phyloP scores from a whole-genome alignment of 37 sponge, comb jelly and placozoan genomes.

The Ianthella basta region DNA sequence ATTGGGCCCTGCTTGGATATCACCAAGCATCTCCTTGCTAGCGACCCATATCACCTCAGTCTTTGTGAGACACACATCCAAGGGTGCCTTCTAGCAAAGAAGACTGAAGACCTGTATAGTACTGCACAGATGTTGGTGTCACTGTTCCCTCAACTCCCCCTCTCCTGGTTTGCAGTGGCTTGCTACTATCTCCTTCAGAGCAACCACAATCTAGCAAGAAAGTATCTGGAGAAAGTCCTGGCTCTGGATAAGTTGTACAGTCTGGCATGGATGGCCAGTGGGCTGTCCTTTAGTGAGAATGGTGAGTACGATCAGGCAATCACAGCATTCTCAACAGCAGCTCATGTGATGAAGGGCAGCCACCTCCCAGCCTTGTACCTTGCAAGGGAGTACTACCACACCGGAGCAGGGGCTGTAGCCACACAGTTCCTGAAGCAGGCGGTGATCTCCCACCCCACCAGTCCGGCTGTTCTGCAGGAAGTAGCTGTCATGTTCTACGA shows the following conservation, averaged over 20 bases:
- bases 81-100: conserved; percentile 57
- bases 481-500: conserved; percentile 55
- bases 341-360: conserved; percentile 74
- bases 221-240: conserved; percentile 72
- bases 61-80: conserved; percentile 58
- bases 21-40: conserved; percentile 54
- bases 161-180: conserved; percentile 85
- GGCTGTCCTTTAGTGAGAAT: conserved; percentile 69
- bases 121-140: conserved; percentile 69
- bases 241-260: conserved; percentile 59
- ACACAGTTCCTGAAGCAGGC: conserved; percentile 72
- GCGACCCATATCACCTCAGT: conserved; percentile 71
- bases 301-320: conserved; percentile 88
- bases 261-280: conserved; percentile 73
- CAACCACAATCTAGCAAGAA: conserved; percentile 63
- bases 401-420: conserved; percentile 50
- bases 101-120: conserved; percentile 64
- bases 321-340: conserved; percentile 80
- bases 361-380: conserved; percentile 77
- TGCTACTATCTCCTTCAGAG: conserved; percentile 73
- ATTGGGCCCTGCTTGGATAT: conserved; percentile 56
- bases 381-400: conserved; percentile 77
- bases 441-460: conserved; percentile 47
- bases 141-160: conserved; percentile 57
- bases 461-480: conserved; percentile 75